Evolutionary conservation across 37 sponge, comb jelly and placozoan species (phyloP).

Genomic region (Haliclona indistincta): DNA sequence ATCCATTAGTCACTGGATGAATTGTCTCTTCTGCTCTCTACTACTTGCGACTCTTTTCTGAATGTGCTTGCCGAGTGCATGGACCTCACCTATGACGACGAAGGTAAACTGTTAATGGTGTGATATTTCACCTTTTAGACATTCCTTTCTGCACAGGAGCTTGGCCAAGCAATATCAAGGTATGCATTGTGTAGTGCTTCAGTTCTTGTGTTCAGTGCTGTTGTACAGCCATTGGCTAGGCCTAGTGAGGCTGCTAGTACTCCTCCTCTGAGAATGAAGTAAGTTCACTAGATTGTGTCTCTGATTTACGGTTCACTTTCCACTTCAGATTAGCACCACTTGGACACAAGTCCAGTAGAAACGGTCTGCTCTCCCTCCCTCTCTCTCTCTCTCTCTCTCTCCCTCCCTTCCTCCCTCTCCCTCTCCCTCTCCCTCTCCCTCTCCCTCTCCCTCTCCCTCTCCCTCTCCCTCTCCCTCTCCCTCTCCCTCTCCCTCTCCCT

Average conservation of each 20-base stretch:
- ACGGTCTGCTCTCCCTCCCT: background rate
- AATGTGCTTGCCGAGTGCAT: slow-evolving; percentile 75
- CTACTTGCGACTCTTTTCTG: slow-evolving; percentile 78
- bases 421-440: background rate
- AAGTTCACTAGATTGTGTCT: no score
- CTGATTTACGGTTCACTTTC: no score
- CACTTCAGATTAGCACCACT: no score
- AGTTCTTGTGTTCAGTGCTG: background rate
- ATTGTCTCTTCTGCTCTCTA: slow-evolving; percentile 20
- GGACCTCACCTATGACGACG: slow-evolving; percentile 36
- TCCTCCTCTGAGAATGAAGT: no score
- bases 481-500: background rate
- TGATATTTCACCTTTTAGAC: background rate
- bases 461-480: background rate
- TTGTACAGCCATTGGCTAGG: background rate
- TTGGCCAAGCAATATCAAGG: background rate
- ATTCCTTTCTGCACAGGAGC: background rate
- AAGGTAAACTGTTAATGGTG: slow-evolving; percentile 2
- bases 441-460: background rate
- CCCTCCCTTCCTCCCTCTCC: slow-evolving; percentile 1
- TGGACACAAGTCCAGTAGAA: background rate
- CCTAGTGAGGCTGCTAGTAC: no score
- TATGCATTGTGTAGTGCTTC: background rate
- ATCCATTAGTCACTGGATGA: slow-evolving; percentile 46
- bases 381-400: background rate